phyloP scores from a whole-genome alignment of 1,140 invertebrate genomes.

The Phthorimaea operculella region DNA sequence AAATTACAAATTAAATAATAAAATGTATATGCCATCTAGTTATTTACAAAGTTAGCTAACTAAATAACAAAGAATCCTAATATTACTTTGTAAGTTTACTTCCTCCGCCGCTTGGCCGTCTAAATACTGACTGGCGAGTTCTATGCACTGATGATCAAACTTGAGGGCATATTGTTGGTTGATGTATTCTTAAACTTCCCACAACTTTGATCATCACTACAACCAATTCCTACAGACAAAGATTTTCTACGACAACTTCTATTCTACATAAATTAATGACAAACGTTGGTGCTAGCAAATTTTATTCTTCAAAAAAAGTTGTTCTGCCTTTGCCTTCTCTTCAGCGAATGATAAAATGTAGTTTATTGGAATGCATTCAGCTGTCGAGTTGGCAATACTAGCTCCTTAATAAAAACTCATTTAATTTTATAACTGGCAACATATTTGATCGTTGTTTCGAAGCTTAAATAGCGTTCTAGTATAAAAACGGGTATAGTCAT shows the following conservation, averaged over 20 bases:
- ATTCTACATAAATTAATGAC: conserved; percentile 55
- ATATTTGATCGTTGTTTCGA: neutral
- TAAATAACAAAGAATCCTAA: conserved; percentile 65
- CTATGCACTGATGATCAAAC: neutral
- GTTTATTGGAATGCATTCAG: conserved; percentile 34
- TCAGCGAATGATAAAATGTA: conserved; percentile 8
- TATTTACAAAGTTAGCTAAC: conserved; percentile 67
- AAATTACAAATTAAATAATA: conserved; percentile 67
- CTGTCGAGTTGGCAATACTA: conserved; percentile 10
- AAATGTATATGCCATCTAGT: conserved; percentile 61
- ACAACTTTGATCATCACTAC: neutral
- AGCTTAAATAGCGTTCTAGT: neutral
- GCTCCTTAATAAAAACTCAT: neutral
- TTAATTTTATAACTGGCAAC: neutral
- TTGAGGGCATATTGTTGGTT: neutral
- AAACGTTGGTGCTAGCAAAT: conserved; percentile 21
- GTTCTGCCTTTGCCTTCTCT: neutral
- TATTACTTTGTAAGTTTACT: conserved; percentile 47
- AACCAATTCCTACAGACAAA: conserved; percentile 8
- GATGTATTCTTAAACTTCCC: neutral
- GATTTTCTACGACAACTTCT: conserved; percentile 39
- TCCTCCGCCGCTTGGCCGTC: conserved; percentile 38
- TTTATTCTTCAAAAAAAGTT: no score
- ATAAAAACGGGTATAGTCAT: neutral
- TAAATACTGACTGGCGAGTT: conserved; percentile 54